Evolutionary conservation across 2,113 vertebrate genomes (phyloP).

Genomic region (Bos javanicus): DNA sequence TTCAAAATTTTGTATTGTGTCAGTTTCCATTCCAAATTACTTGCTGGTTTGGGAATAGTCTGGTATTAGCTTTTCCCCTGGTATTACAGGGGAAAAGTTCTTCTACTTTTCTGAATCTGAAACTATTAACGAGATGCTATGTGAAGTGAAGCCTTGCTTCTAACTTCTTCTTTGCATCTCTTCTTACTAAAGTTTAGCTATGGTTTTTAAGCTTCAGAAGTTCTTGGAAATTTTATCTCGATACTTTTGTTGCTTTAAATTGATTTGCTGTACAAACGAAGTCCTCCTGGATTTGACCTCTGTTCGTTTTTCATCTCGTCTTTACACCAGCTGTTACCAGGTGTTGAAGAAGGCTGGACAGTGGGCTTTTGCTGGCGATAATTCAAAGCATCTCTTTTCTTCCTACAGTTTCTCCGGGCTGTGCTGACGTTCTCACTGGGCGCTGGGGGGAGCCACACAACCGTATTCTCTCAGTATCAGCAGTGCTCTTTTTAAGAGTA

Average conservation of each 20-base stretch:
- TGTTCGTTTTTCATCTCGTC: neutral
- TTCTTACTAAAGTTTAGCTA: neutral
- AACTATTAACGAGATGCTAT: neutral
- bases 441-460: constrained; percentile 55
- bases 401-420: neutral
- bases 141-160: neutral
- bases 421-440: neutral
- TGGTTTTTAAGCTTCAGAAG: constrained; percentile 12
- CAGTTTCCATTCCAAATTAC: constrained; percentile 24
- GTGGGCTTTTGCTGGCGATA: neutral
- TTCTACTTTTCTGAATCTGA: neutral
- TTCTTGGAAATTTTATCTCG: constrained; percentile 41
- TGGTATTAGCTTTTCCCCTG: neutral
- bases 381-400: neutral
- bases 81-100: neutral
- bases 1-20: neutral
- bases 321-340: constrained; percentile 27
- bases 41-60: constrained; percentile 17
- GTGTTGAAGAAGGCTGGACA: neutral
- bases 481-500: neutral
- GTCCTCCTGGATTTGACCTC: constrained; percentile 5
- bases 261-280: constrained; percentile 25
- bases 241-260: constrained; percentile 27
- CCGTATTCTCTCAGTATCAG: neutral
- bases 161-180: neutral